Percentiles rank a stretch among this genome's conserved stretches.
These are phyloP conservation scores for Monomorium pharaonis DNA, from an alignment of 1,140 invertebrate species.

Conservation along the genomic window DNA sequence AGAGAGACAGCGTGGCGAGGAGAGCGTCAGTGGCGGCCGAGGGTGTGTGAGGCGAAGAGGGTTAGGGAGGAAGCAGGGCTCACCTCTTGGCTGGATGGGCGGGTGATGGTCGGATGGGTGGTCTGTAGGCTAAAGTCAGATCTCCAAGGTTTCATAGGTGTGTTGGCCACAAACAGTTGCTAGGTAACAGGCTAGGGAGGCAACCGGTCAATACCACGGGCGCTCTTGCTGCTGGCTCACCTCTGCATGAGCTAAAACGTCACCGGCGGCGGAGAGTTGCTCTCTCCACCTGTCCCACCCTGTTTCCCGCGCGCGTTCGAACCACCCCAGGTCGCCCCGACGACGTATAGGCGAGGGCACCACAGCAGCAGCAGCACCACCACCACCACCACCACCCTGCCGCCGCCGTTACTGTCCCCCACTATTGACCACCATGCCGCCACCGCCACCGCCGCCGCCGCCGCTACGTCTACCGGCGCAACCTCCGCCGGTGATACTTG, in stretches of 20 bases:
- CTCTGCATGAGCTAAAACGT: slow-evolving; percentile 79
- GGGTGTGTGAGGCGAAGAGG: background rate
- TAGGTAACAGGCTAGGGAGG: slow-evolving; percentile 78
- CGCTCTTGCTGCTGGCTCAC: slow-evolving; percentile 77
- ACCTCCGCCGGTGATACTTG: slow-evolving; percentile 56
- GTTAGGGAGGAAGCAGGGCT: slow-evolving; percentile 32
- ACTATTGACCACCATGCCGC: background rate
- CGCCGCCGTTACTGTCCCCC: slow-evolving; percentile 17
- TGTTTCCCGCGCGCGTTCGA: slow-evolving; percentile 46
- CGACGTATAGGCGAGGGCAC: slow-evolving; percentile 1
- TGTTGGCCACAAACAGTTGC: slow-evolving; percentile 82
- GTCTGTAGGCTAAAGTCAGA: slow-evolving; percentile 77
- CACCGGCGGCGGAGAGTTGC: slow-evolving; percentile 76
- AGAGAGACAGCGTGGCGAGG: slow-evolving; percentile 6
- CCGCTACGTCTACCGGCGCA: slow-evolving; percentile 26
- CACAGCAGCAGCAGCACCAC: slow-evolving; percentile 64
- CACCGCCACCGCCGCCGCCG: background rate
- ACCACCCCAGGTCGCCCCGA: slow-evolving; percentile 28
- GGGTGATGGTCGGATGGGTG: slow-evolving; percentile 68
- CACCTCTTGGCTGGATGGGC: slow-evolving; percentile 46
- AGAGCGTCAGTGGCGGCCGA: background rate
- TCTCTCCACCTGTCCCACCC: slow-evolving; percentile 74
- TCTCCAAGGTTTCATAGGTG: slow-evolving; percentile 83
- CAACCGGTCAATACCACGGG: slow-evolving; percentile 83
- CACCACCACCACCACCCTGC: slow-evolving; percentile 44